Conservation (phyloP, 2,113 vertebrate genomes). For the Pollimyrus isidori region DNA sequence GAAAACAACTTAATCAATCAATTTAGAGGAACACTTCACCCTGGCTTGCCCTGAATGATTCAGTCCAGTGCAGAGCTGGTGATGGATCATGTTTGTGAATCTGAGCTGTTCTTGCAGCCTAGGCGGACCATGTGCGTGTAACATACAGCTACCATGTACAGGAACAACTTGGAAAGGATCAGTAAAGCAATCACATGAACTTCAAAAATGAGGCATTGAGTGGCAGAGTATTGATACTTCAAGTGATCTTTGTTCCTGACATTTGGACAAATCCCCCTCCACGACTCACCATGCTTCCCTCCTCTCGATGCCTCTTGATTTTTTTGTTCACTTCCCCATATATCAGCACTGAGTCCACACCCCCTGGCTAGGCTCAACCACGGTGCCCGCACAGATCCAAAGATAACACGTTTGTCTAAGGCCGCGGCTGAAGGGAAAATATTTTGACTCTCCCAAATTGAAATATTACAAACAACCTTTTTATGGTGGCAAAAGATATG, state of each 20-base stretch:
- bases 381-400: conserved; percentile 48
- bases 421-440: conserved; percentile 54
- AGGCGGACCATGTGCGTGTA: not conserved
- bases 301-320: conserved; percentile 28
- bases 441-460: conserved; percentile 61
- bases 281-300: conserved; percentile 15
- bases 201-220: not conserved
- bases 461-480: conserved; percentile 60
- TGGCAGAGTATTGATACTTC: not conserved
- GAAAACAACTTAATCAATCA: not conserved
- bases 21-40: not conserved
- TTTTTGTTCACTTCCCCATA: not conserved
- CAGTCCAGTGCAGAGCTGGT: not conserved
- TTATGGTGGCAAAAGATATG: conserved; percentile 47
- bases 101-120: not conserved
- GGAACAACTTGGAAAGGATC: not conserved
- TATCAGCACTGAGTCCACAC: conserved; percentile 36
- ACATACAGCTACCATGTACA: not conserved
- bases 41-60: not conserved
- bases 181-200: not conserved
- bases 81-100: not conserved
- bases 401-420: conserved; percentile 63
- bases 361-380: conserved; percentile 26
- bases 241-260: not conserved
- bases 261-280: not conserved